Percentiles rank a stretch among this genome's conserved stretches.
These are phyloP conservation scores for Chrysemys picta DNA, from an alignment of 2,113 vertebrate species.

Conservation along the genomic window DNA sequence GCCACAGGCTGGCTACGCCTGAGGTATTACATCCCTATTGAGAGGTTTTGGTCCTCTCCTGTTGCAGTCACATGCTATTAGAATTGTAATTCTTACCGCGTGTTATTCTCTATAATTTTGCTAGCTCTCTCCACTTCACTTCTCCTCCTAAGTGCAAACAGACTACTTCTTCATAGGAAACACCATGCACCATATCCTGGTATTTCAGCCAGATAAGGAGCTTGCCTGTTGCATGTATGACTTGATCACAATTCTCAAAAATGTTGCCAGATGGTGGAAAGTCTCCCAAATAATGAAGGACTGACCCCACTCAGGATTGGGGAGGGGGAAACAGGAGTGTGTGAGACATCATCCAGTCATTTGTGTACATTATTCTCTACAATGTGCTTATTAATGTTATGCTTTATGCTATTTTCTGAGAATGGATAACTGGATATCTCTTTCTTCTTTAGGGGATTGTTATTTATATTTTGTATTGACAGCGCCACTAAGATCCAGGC, in stretches of 20 bases:
- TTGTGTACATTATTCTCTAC: background rate
- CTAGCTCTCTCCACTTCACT: too few species aligned
- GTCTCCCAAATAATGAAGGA: background rate
- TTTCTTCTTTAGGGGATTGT: too few species aligned
- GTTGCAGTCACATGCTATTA: background rate
- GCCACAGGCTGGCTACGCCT: too few species aligned
- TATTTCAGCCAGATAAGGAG: background rate
- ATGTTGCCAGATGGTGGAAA: background rate
- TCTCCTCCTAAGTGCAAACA: background rate
- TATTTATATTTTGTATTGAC: background rate
- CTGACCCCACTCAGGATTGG: background rate
- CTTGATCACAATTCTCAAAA: background rate
- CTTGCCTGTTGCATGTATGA: background rate
- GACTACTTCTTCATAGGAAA: background rate
- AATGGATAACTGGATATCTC: too few species aligned
- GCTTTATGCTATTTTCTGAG: background rate
- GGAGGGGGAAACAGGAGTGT: background rate
- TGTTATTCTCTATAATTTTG: too few species aligned
- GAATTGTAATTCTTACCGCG: background rate
- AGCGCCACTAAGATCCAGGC: background rate
- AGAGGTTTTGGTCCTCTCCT: background rate
- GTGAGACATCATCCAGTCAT: accelerated
- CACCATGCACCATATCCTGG: background rate
- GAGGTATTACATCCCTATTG: background rate
- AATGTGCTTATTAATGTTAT: accelerated